These are phyloP conservation scores for Ferdinandea cuprea DNA, from an alignment of 2,888 invertebrate genomes.

Conservation along the genomic window DNA sequence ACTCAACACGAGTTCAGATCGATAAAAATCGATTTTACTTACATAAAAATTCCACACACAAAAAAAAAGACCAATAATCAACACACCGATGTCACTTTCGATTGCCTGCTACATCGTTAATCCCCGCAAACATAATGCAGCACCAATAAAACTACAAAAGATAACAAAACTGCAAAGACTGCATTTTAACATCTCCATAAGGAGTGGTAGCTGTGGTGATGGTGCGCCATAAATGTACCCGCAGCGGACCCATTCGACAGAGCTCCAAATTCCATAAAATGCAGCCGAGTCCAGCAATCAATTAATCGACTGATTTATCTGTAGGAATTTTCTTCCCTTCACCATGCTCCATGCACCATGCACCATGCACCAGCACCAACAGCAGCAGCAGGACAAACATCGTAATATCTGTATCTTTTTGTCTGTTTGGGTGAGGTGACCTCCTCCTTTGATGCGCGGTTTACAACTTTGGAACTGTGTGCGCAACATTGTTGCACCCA, in stretches of 20 bases:
- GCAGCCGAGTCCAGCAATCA: conserved; percentile 43
- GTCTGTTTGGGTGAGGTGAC: background rate
- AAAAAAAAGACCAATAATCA: conserved; percentile 23
- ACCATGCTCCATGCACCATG: too few relatives aligned
- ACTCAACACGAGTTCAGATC: conserved; percentile 23
- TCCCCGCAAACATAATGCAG: background rate
- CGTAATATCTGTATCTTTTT: conserved; percentile 1
- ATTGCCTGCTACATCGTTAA: conserved; percentile 39
- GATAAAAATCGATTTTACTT: conserved; percentile 31
- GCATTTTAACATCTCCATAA: conserved; percentile 49
- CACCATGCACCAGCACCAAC: too few relatives aligned
- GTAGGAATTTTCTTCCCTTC: conserved; percentile 41
- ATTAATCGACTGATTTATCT: conserved; percentile 67
- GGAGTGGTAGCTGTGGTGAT: background rate
- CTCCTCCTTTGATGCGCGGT: background rate
- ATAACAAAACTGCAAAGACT: conserved; percentile 23
- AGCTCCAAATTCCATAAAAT: conserved; percentile 44
- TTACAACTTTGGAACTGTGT: background rate
- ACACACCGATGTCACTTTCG: conserved; percentile 52
- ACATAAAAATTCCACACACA: conserved; percentile 10
- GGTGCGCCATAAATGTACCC: background rate
- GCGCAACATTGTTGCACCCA: conserved; percentile 60
- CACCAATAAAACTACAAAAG: background rate
- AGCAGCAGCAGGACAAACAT: background rate
- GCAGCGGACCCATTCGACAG: background rate